A percentile compares a stretch with the other conserved stretches of the same genome.
Evolutionary conservation across 1,140 invertebrate species (phyloP).

Genomic region (Heliconius hermathena): DNA sequence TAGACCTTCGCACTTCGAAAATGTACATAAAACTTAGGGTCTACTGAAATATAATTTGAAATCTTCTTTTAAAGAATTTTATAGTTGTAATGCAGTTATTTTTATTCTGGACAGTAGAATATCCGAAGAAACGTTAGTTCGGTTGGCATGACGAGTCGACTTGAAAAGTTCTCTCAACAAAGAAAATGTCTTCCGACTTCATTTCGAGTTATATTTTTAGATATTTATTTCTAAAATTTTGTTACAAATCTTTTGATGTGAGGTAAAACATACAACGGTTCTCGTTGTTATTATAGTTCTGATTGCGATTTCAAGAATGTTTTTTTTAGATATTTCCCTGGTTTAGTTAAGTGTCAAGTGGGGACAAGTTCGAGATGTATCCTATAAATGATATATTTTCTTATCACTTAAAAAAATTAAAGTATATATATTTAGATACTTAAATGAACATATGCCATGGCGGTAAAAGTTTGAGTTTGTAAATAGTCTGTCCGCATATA

Average conservation of each 20-base stretch:
- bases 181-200: constrained; percentile 7
- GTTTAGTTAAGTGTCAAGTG: too few relatives aligned
- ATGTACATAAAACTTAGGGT: too few relatives aligned
- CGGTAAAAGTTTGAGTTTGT: too few relatives aligned
- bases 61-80: not conserved
- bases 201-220: constrained; percentile 6
- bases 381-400: too few relatives aligned
- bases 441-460: too few relatives aligned
- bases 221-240: not conserved
- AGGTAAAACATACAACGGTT: not conserved
- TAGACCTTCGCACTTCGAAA: too few relatives aligned
- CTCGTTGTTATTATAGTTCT: not conserved
- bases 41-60: too few relatives aligned
- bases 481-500: too few relatives aligned
- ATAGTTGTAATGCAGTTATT: not conserved
- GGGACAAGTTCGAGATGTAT: too few relatives aligned
- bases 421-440: too few relatives aligned
- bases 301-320: not conserved
- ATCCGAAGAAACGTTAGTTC: not conserved
- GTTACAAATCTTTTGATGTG: not conserved
- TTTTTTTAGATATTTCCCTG: not conserved
- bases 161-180: constrained; percentile 2
- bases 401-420: too few relatives aligned
- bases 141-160: constrained; percentile 14
- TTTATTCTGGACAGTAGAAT: not conserved